A percentile compares a stretch with the other conserved stretches of the same genome.
These are phyloP conservation scores for Rhynchopsitta pachyrhyncha DNA, from an alignment of 2,113 vertebrate species.

Conservation along the genomic window DNA sequence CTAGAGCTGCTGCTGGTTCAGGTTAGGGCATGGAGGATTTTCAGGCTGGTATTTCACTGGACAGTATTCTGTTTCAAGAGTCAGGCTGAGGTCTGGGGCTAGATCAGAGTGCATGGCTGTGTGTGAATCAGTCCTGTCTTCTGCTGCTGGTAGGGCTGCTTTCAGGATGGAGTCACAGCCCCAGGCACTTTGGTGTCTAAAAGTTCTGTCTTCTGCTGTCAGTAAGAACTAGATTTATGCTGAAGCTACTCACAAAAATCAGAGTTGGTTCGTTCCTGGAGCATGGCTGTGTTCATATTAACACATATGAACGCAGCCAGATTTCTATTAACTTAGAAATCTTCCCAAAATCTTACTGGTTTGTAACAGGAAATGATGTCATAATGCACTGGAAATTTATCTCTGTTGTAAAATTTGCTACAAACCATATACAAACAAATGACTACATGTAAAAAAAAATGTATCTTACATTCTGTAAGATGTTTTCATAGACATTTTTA, in stretches of 20 bases:
- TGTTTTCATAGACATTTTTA: neutral
- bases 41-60: neutral
- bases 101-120: neutral
- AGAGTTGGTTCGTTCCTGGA: neutral
- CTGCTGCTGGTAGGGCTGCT: neutral
- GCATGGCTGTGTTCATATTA: neutral
- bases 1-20: neutral
- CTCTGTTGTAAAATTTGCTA: fast-evolving
- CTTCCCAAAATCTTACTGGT: neutral
- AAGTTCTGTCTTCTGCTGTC: neutral
- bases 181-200: fast-evolving
- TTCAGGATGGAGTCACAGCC: neutral
- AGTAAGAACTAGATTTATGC: neutral
- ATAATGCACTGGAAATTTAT: neutral
- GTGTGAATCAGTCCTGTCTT: neutral
- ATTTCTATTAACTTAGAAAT: neutral
- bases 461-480: neutral
- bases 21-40: neutral
- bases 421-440: neutral
- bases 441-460: neutral
- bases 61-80: neutral
- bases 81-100: neutral
- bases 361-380: neutral
- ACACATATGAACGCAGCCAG: neutral
- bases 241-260: fast-evolving